Conservation (phyloP, 2,888 invertebrate genomes). For the Netelia melanura region DNA sequence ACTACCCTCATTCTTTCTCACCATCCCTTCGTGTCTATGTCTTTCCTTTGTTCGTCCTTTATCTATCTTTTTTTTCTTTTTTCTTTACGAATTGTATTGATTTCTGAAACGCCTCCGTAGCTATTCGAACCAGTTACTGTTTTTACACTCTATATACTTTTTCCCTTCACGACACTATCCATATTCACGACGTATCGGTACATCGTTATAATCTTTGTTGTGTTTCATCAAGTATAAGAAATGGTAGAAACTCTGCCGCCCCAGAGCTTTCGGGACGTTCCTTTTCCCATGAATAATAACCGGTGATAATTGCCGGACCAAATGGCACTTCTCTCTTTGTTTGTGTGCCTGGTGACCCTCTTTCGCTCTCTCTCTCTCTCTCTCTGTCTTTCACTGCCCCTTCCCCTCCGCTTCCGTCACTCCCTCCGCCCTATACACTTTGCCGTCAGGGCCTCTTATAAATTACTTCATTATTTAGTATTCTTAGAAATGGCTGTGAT, state of each 20-base stretch:
- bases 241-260: not conserved
- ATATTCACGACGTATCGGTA: not conserved
- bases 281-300: slow-evolving; percentile 66
- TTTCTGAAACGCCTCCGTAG: not conserved
- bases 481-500: slow-evolving; percentile 55
- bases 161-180: not conserved
- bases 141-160: not conserved
- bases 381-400: slow-evolving; percentile 1
- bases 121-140: not conserved
- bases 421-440: slow-evolving; percentile 50
- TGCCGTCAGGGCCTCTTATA: slow-evolving; percentile 63
- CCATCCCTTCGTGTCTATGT: slow-evolving; percentile 11
- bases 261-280: slow-evolving; percentile 36
- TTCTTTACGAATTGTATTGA: not conserved
- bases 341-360: not conserved
- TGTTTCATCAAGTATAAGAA: not conserved
- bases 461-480: slow-evolving; percentile 57
- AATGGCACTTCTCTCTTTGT: slow-evolving; percentile 13
- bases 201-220: not conserved
- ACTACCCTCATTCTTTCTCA: slow-evolving; percentile 9
- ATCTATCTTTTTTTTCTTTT: not conserved
- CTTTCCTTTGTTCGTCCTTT: slow-evolving; percentile 1
- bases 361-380: slow-evolving; percentile 2
- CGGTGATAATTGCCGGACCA: slow-evolving; percentile 66
- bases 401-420: not conserved